Evolutionary conservation across 1,140 invertebrate species (phyloP).

Genomic region (Drosophila yakuba): DNA sequence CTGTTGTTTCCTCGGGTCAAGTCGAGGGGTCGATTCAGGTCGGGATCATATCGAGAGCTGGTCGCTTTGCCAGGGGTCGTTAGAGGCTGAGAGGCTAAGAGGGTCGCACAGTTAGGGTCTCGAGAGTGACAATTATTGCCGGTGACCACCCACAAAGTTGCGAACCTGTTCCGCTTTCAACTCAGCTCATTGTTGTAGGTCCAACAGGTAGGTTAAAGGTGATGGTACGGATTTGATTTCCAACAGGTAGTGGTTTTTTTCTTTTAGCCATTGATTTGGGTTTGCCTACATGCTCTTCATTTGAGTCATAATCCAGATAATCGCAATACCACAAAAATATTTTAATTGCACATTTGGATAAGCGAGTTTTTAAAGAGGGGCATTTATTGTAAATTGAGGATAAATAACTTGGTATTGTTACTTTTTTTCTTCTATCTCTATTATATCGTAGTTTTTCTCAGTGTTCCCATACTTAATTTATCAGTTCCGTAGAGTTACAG

Average conservation of each 20-base stretch:
- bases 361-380: not conserved
- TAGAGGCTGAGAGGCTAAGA: slow-evolving; percentile 15
- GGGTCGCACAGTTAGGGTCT: slow-evolving; percentile 30
- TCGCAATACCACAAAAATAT: not conserved
- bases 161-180: slow-evolving; percentile 39
- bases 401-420: not conserved
- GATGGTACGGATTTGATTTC: not conserved
- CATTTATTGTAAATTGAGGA: not conserved
- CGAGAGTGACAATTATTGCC: slow-evolving; percentile 45
- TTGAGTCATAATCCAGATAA: slow-evolving; percentile 9
- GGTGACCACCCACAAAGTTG: slow-evolving; percentile 42
- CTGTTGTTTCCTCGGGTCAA: slow-evolving; percentile 23
- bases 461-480: not conserved
- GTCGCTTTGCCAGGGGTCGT: slow-evolving; percentile 8
- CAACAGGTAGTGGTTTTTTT: slow-evolving; percentile 21
- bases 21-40: slow-evolving; percentile 28
- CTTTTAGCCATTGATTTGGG: not conserved
- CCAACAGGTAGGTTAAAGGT: slow-evolving; percentile 36
- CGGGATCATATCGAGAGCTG: slow-evolving; percentile 53
- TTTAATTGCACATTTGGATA: not conserved
- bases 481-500: slow-evolving; percentile 20
- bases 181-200: slow-evolving; percentile 24
- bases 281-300: slow-evolving; percentile 1
- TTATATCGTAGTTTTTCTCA: not conserved
- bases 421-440: too few relatives aligned